Base-by-base conservation (phyloP, 1,140 invertebrate genomes). In the Drosophila seguyi region DNA sequence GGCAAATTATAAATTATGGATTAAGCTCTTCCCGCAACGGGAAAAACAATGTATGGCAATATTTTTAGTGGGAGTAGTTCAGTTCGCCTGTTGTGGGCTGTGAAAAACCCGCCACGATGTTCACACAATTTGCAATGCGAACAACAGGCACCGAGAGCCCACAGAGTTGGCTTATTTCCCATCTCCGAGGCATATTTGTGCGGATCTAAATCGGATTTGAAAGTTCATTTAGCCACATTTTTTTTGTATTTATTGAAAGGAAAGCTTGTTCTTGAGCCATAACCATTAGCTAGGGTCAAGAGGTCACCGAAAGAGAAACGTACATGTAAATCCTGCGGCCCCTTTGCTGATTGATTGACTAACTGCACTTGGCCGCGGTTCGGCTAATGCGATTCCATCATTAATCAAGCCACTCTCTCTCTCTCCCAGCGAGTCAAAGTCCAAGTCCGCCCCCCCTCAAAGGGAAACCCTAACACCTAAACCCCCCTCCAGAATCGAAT, bases 111-210 rank as follows among this genome's bases (percentile, higher is more conserved):
- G 66, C 47, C 63, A 27, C 74, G 29, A 74, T 81, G 74, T 85
- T 81, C 74, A 81, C 82, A 85, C 83, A 85, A 86, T 85, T 85
- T 85, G 67, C 74, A 69, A 81, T 85, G 73, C 79, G 74, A 79
- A 68, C 25, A 25, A 25, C 34, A 16, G 38, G 39, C n/a, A n/a
- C 36, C 25, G 2, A 25, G 41, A 61, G 29, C 56, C 6, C 31
- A 5, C 31, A 5, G 18, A 1, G 16, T 8, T 27, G 20, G 34
- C 20, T 22, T 10, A 36, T 50, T 66, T 67, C 44, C 44, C 61
- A 68, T 42, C 22, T 66, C 25, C 29, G 62, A 60, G 14, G 20
- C 27, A 31, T 63, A 42, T 59, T 59, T 59, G 14, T 56, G 42
- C 14, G 22, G 45, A 13, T 22, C 27, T 44, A 44, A 44, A 25